These are phyloP conservation scores for Alca torda DNA, from an alignment of 2,797 vertebrate genomes.

Conservation along the genomic window DNA sequence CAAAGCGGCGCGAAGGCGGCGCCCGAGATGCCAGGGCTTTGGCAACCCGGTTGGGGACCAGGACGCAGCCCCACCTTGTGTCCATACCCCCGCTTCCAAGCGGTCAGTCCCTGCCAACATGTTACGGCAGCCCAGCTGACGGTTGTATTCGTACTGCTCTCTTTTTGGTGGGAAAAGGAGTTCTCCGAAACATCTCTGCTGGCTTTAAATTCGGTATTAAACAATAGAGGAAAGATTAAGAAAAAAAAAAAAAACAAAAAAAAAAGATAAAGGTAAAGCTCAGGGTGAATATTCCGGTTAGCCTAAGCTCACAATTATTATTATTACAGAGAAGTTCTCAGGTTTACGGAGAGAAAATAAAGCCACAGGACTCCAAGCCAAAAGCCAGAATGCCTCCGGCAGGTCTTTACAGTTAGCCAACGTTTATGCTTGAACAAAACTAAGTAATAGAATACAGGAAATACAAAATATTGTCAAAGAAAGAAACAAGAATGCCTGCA, in stretches of 20 bases:
- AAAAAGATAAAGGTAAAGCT: background rate
- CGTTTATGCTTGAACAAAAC: background rate
- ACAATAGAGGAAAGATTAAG: background rate
- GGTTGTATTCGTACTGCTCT: no score
- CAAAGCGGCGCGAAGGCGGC: background rate
- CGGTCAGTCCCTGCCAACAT: background rate
- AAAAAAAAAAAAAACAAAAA: background rate
- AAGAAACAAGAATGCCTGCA: background rate
- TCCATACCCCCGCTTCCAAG: background rate
- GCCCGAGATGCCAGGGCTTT: accelerated
- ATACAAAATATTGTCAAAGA: background rate
- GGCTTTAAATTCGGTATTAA: background rate
- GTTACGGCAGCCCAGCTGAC: no score
- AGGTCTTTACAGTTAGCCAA: background rate
- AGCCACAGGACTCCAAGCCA: background rate
- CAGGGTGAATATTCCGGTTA: background rate
- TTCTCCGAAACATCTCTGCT: background rate
- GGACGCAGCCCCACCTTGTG: background rate
- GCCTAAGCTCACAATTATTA: background rate
- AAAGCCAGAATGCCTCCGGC: background rate
- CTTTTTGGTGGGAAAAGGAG: accelerated
- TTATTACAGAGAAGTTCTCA: background rate
- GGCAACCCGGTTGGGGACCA: background rate
- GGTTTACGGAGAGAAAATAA: conserved; percentile 13
- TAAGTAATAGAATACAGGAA: background rate